A percentile compares a stretch with the other conserved stretches of the same genome.
These are phyloP conservation scores for Hydropsyche betteni DNA, from an alignment of 2,888 invertebrate genomes.

Conservation along the genomic window DNA sequence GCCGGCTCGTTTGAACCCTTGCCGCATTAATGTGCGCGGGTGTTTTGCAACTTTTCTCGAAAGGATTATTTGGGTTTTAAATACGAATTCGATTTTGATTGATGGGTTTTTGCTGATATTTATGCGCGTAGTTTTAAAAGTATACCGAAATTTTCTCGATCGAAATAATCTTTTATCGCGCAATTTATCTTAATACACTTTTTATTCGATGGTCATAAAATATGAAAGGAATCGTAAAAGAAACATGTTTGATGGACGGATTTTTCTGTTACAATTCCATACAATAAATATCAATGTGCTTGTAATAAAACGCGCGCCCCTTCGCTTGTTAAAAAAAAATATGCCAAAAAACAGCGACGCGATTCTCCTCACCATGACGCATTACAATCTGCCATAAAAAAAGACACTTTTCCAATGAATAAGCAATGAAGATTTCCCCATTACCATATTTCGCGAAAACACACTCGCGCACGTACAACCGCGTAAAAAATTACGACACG, in stretches of 20 bases:
- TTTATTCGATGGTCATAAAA: too few species aligned
- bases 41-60: too few species aligned
- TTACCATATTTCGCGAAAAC: constrained; percentile 48
- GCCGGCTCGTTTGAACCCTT: constrained; percentile 6
- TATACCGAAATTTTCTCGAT: too few species aligned
- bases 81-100: too few species aligned
- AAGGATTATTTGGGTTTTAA: too few species aligned
- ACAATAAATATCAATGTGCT: constrained; percentile 36
- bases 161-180: too few species aligned
- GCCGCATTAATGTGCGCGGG: too few species aligned
- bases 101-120: too few species aligned
- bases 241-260: background rate
- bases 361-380: constrained; percentile 30
- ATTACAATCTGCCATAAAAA: constrained; percentile 45
- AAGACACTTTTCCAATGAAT: constrained; percentile 48
- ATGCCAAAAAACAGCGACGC: constrained; percentile 4
- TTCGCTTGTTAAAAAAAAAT: constrained; percentile 17
- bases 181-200: too few species aligned
- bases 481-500: constrained; percentile 30
- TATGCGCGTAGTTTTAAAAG: too few species aligned
- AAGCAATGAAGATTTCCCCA: constrained; percentile 49
- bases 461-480: constrained; percentile 34
- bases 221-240: background rate
- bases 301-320: background rate
- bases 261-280: constrained; percentile 14